Percentiles rank a stretch among this genome's conserved stretches.
These are phyloP conservation scores for Sciurus vulgaris DNA, from an alignment of 2,797 vertebrate species.

Conservation along the genomic window DNA sequence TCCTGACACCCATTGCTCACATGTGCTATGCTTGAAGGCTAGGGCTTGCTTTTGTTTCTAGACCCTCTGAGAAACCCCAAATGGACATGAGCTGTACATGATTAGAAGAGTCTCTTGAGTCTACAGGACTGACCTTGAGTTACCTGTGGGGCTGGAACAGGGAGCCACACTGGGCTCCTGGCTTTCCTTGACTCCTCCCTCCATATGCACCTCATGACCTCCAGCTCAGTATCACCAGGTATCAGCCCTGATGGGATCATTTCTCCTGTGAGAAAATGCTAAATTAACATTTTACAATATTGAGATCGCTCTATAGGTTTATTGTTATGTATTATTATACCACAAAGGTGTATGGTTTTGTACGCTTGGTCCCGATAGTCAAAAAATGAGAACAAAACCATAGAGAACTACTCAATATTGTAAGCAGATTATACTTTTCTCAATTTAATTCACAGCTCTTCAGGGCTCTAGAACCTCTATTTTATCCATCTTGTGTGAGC, in stretches of 20 bases:
- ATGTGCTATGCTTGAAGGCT: not conserved
- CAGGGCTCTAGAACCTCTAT: not conserved
- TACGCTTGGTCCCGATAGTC: conserved; percentile 11
- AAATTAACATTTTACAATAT: conserved; percentile 74
- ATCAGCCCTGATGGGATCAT: conserved; percentile 68
- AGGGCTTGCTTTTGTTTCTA: not conserved
- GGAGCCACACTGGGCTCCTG: conserved; percentile 51
- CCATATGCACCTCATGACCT: conserved; percentile 64
- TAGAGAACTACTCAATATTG: conserved; percentile 52
- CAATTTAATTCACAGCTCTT: not conserved
- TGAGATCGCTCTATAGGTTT: conserved; percentile 31
- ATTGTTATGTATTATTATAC: not conserved
- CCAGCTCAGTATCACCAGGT: not conserved
- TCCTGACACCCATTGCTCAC: too few relatives aligned
- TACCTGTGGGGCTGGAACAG: conserved; percentile 68
- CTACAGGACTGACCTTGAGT: conserved; percentile 9
- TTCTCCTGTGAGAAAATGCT: conserved; percentile 77
- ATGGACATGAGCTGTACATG: not conserved
- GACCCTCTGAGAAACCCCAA: not conserved
- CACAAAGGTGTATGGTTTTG: not conserved
- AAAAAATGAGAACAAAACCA: conserved; percentile 67
- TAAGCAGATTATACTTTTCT: conserved; percentile 67
- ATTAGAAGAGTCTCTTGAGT: not conserved
- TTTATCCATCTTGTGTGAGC: conserved; percentile 18
- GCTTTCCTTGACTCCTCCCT: conserved; percentile 61